Evolutionary conservation across 2,797 vertebrate species (phyloP).

Genomic region (Arctocebus calabarensis): DNA sequence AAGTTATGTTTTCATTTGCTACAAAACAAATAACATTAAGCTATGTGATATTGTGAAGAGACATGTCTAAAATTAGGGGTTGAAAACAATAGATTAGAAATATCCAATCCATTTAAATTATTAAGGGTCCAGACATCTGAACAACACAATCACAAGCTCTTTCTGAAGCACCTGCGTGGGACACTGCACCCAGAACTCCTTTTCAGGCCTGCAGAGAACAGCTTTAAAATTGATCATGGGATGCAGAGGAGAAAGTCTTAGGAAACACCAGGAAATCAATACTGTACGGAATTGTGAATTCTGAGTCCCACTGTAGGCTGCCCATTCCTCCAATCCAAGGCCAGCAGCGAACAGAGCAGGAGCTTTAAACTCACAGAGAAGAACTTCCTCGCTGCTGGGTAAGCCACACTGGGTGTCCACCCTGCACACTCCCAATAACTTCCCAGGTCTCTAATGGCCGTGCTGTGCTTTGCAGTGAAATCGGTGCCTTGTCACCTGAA

Average conservation of each 20-base stretch:
- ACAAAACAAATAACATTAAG: not conserved
- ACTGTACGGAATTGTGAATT: not conserved
- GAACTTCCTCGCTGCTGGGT: not conserved
- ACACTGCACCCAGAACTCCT: not conserved
- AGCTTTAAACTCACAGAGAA: not conserved
- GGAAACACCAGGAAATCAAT: not conserved
- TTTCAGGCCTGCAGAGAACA: not conserved
- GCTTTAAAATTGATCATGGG: not conserved
- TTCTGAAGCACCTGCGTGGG: not conserved
- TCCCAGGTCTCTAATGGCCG: too few species aligned
- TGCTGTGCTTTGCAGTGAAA: not conserved
- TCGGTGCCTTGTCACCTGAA: not conserved
- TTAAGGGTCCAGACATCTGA: not conserved
- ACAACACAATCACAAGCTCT: not conserved
- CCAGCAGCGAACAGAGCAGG: fast-evolving
- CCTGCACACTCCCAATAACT: fast-evolving
- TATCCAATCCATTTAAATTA: not conserved
- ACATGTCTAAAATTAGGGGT: not conserved
- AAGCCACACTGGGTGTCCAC: not conserved
- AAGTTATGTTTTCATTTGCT: not conserved
- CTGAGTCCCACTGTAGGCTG: fast-evolving
- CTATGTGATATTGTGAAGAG: not conserved
- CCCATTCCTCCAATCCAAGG: not conserved
- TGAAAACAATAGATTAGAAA: not conserved
- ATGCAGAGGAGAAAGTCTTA: not conserved